A percentile compares a stretch with the other conserved stretches of the same genome.
phyloP scores from a whole-genome alignment of 2,113 vertebrate species.

The Azemiops feae region DNA sequence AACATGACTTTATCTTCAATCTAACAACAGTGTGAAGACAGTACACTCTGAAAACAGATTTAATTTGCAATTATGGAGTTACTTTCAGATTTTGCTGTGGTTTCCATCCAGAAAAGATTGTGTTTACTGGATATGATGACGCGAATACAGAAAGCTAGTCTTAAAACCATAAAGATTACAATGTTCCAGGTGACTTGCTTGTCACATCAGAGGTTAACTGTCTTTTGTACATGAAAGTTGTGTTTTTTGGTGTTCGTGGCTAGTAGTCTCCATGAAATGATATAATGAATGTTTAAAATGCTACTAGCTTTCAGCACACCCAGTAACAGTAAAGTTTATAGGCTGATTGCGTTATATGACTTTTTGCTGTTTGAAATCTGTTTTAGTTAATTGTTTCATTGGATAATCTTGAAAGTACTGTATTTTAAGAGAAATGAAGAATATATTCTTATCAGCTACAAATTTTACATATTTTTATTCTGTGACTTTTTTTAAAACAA shows the following conservation, averaged over 20 bases:
- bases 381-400: not conserved
- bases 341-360: not conserved
- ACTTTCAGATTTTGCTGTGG: slow-evolving; percentile 49
- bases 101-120: slow-evolving; percentile 39
- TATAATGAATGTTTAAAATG: not conserved
- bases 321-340: not conserved
- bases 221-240: not conserved
- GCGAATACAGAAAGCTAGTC: not conserved
- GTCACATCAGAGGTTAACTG: not conserved
- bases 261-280: not conserved
- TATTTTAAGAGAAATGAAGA: not conserved
- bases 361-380: not conserved
- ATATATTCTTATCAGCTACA: not conserved
- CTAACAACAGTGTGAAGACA: not conserved
- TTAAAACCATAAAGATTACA: not conserved
- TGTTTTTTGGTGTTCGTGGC: slow-evolving; percentile 2
- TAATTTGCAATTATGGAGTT: slow-evolving; percentile 55
- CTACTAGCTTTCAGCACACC: not conserved
- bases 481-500: not conserved
- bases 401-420: not conserved
- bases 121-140: not conserved
- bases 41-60: slow-evolving; percentile 25
- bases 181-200: not conserved
- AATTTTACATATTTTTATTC: not conserved
- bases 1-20: not conserved